Percentiles rank a stretch among this genome's conserved stretches.
These are phyloP conservation scores for Amorpha juglandis DNA, from an alignment of 2,888 invertebrate genomes.

Conservation along the genomic window DNA sequence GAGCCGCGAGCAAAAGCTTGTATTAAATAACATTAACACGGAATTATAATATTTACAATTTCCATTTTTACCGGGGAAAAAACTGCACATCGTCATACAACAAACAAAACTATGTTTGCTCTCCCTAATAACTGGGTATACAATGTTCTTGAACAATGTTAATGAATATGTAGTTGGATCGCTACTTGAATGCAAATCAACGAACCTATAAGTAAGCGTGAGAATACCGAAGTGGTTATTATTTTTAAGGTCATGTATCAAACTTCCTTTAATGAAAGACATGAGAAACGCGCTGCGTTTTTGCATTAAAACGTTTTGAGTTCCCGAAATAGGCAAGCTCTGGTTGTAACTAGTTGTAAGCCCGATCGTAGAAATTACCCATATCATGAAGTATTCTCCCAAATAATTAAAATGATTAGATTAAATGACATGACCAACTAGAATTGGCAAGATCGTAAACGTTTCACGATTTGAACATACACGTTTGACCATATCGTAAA, in stretches of 20 bases:
- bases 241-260: slow-evolving; percentile 61
- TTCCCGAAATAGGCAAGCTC: background rate
- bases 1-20: no score
- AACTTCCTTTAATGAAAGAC: slow-evolving; percentile 35
- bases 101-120: background rate
- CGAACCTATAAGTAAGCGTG: slow-evolving; percentile 51
- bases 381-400: no score
- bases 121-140: background rate
- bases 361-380: no score
- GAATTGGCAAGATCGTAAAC: no score
- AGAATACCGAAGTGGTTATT: slow-evolving; percentile 70
- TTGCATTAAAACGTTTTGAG: background rate
- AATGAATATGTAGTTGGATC: slow-evolving; percentile 47
- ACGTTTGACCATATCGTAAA: no score
- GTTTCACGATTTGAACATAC: no score
- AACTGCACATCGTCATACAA: no score
- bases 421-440: no score
- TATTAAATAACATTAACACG: no score
- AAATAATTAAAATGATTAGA: no score
- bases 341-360: background rate
- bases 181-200: slow-evolving; percentile 47
- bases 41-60: no score
- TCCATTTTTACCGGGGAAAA: no score
- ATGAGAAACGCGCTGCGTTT: background rate
- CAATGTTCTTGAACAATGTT: slow-evolving; percentile 53